Percentiles rank a stretch among this genome's conserved stretches.
Conservation (phyloP, 2,888 invertebrate species). For the Drosophila dives region DNA sequence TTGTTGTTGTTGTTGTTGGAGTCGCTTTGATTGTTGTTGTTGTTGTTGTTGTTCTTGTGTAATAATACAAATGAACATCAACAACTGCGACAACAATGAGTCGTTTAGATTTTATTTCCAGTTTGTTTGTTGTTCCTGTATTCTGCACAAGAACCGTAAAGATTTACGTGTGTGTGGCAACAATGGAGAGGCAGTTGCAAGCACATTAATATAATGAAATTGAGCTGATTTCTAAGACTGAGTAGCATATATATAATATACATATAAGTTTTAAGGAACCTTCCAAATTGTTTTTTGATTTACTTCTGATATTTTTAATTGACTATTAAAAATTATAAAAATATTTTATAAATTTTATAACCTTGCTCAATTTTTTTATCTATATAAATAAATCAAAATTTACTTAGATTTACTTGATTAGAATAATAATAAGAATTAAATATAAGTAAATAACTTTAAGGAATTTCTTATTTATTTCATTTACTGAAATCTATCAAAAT, state of each 20-base stretch:
- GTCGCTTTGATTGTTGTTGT: slow-evolving; percentile 17
- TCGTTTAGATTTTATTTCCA: slow-evolving; percentile 1
- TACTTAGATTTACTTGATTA: not conserved
- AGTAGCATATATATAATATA: not conserved
- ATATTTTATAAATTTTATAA: not conserved
- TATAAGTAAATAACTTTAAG: too few species aligned
- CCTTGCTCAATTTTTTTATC: too few species aligned
- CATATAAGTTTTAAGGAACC: not conserved
- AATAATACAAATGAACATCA: slow-evolving; percentile 32
- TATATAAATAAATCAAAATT: too few species aligned
- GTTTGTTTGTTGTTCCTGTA: slow-evolving; percentile 2
- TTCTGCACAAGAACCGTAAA: slow-evolving; percentile 23
- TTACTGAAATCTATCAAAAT: too few species aligned
- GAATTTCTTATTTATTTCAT: too few species aligned
- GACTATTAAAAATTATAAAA: not conserved
- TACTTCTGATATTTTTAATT: not conserved
- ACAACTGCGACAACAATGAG: slow-evolving; percentile 28
- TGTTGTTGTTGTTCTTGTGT: slow-evolving; percentile 19
- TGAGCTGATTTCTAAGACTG: not conserved
- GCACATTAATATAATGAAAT: not conserved
- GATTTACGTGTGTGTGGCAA: not conserved
- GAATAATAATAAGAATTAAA: too few species aligned
- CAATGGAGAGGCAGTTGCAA: slow-evolving; percentile 1
- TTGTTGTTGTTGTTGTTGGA: not conserved
- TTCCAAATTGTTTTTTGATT: not conserved